Evolutionary conservation across 1,140 invertebrate species (phyloP), one percentile per base, ranked within the genome.

Genomic region (Rhizoglyphus robini): DNA sequence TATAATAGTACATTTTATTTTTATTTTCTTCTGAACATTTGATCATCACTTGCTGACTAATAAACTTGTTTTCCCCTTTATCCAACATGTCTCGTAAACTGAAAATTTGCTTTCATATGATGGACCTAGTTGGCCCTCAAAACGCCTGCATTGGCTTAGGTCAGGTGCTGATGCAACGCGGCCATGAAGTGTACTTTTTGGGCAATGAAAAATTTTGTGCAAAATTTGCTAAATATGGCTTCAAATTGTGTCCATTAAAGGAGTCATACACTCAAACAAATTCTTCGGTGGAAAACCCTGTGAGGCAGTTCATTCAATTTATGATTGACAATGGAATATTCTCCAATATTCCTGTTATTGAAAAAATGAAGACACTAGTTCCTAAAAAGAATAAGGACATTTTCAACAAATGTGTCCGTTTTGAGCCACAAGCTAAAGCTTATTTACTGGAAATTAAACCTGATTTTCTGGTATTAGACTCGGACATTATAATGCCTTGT

Each of bases 151-250:
- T 54, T 32, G 51, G 51, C 20, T 23, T 54, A 11, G 51, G 51
- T 27, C 51, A 54, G 23, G 20, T 54, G 8, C 20, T 54, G 31
- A 54, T 54, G 8, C 23, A 23, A 11, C 51, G 51, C 23, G 51
- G 51, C 8, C 51, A 54, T 32, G 23, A 54, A 32, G 51, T 54
- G 8, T 54, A 54, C 20, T 54, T 54, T 54, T 32, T 54, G 23
- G 51, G 51, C 23, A 54, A 54, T 54, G 51, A 54, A 54, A 54
- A 54, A 23, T 54, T 54, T 54, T 54, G 51, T 32, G 8, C 51
- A 8, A 54, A 54, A 32, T 54, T 54, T 54, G 51, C 8, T 8
- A 8, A 23, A 11, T 54, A 54, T 54, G 51, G 51, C 51, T 54
- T 54, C 51, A 25, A 32, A 23, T 32, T 54, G 51, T 32, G 23